Evolutionary conservation across 53 echinoderm and acorn worm genomes (phyloP).

Genomic region (Pentamera pediparva): DNA sequence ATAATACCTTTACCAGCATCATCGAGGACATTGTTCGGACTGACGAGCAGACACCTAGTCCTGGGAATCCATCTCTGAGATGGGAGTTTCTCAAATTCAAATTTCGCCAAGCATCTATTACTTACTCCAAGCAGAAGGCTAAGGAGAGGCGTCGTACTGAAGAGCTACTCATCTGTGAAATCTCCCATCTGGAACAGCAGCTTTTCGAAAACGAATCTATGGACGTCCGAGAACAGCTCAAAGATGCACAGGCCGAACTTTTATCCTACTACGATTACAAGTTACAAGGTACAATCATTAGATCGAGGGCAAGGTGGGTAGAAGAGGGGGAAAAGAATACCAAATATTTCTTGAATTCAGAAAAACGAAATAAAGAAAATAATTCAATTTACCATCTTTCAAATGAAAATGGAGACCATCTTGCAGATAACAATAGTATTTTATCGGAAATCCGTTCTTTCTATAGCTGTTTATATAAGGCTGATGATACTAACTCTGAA

Average conservation of each 20-base stretch:
- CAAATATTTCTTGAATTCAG: background rate
- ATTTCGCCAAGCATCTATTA: background rate
- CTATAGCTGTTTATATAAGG: too few relatives aligned
- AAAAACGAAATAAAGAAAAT: background rate
- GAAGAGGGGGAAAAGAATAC: background rate
- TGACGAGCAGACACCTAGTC: background rate
- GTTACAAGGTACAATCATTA: conserved; percentile 5
- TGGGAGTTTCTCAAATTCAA: background rate
- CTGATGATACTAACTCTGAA: too few relatives aligned
- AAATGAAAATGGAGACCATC: background rate
- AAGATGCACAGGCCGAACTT: background rate
- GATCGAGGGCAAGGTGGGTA: background rate
- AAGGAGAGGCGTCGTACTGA: background rate
- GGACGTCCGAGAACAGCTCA: background rate
- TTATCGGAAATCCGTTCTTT: too few relatives aligned
- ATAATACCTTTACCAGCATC: background rate
- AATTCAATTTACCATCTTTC: background rate
- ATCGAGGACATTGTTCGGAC: background rate
- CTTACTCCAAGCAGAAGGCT: background rate
- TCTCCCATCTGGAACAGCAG: background rate
- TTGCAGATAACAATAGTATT: too few relatives aligned
- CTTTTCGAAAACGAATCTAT: background rate
- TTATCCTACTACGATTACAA: background rate
- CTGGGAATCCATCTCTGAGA: background rate
- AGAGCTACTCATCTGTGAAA: background rate